Base-by-base conservation (phyloP, 2,888 invertebrate genomes). In the Heliconius charithonia region DNA sequence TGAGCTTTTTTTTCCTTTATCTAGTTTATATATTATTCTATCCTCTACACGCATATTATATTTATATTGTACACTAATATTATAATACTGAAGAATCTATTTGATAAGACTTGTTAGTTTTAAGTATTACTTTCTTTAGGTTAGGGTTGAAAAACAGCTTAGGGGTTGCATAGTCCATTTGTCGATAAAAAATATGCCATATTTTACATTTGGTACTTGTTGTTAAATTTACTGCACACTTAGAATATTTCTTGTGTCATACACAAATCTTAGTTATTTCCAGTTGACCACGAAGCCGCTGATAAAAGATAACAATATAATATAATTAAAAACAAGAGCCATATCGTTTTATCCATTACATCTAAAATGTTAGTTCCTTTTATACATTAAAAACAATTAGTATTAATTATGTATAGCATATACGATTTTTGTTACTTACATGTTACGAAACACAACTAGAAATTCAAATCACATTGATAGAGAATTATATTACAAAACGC, bases 401-500 rank as follows among this genome's bases (percentile, higher is more conserved):
- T 69, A 45, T 41, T 45, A 69, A 25, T 67, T 25, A 41, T 13
- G 41, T 41, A 41, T 41, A 69, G 25, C 41, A 69, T 16, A 69
- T 45, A 45, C 9, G 9, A 19, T 45, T 69, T 69, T n/a, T 7
- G 16, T 16, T 69, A 45, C 45, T 69, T 45, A 69, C 69, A 45
- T 69, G 12, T 67, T 67, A 67, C 67, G 4, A n/a, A n/a, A 41
- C 41, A 25, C 16, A 69, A 45, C 41, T 41, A 25, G 69, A 41
- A 69, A 69, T 41, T 69, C 69, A 45, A 69, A 69, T 69, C 41
- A 41, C 69, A 45, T 69, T 69, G 69, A 25, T 69, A 69, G 69
- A 69, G 69, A 45, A 69, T 37, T 32, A 72, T 32, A 37, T 10
- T 59, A 25, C 32, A 59, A 19, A 19, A 51, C 19, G 19, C 29